Evolutionary conservation across 1,140 invertebrate species (phyloP), one percentile per base, ranked within the genome.

Genomic region (Lordiphosa clarofinis): DNA sequence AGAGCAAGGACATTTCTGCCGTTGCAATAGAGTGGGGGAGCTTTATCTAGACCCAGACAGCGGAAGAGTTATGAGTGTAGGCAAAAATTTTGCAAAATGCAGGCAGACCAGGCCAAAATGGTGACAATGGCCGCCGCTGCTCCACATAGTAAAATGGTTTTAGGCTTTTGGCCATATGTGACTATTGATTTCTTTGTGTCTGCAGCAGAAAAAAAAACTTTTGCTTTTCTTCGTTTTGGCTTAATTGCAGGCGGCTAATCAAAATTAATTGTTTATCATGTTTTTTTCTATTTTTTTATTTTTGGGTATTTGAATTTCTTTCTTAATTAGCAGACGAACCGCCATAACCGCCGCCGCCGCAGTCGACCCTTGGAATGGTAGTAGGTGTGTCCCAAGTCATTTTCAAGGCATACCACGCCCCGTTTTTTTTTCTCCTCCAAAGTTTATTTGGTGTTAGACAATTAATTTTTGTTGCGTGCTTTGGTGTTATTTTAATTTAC

Each of bases 361-460:
- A 31, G 28, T 9, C 33, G 55, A 55, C 66, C 47, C 63, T 54
- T 50, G 52, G 57, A 50, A 48, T 19, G 24, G 8, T 74, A 63
- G 76, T 81, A 81, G 76, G 76, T 81, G 76, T 81, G 75, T 52
- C 72, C 43, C 40, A 40, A 40, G 53, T 35, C 42, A 49, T 8
- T 47, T 57, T 39, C 31, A 47, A 62, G 38, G 44, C 54, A 55
- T 13, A 55, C 46, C 21, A 24, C 46, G 19, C 54, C 43, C 37
- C 15, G 63, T 42, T 21, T 37, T 24, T 78, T 47, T 36, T 56
- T 57, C 43, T 43, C 50, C 50, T 52, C 46, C 72, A 66, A 79
- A 54, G 70, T 86, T 87, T 87, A 87, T 87, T 87, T 87, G 84
- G 84, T 87, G 84, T 87, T 81, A 87, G 74, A 84, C 84, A 87